A percentile compares a stretch with the other conserved stretches of the same genome.
phyloP scores from a whole-genome alignment of 2,888 invertebrate species.

The Volucella inflata region DNA sequence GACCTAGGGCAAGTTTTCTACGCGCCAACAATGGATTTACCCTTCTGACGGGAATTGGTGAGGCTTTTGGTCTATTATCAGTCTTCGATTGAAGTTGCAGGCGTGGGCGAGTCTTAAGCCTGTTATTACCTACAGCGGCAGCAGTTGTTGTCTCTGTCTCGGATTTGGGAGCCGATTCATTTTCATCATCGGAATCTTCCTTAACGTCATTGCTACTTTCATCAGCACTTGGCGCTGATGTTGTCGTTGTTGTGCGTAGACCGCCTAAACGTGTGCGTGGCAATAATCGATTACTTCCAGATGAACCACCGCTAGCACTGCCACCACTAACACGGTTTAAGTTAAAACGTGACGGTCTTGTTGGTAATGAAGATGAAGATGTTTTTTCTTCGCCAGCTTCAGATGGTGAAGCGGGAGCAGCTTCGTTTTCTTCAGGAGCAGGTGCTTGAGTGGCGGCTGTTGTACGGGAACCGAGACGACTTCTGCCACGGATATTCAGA shows the following conservation, averaged over 20 bases:
- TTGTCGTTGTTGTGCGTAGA: slow-evolving; percentile 77
- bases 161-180: slow-evolving; percentile 55
- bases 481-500: slow-evolving; percentile 81
- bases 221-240: slow-evolving; percentile 78
- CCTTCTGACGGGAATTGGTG: slow-evolving; percentile 79
- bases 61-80: slow-evolving; percentile 80
- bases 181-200: slow-evolving; percentile 76
- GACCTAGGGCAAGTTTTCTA: slow-evolving; percentile 81
- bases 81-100: slow-evolving; percentile 82
- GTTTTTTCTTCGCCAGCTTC: slow-evolving; percentile 78
- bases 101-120: slow-evolving; percentile 83
- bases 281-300: slow-evolving; percentile 79
- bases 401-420: slow-evolving; percentile 70
- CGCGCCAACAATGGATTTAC: slow-evolving; percentile 83
- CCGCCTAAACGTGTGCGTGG: slow-evolving; percentile 80
- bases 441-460: slow-evolving; percentile 80
- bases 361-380: slow-evolving; percentile 74
- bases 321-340: slow-evolving; percentile 80
- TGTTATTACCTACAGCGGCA: slow-evolving; percentile 79
- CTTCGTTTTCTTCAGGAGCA: slow-evolving; percentile 61
- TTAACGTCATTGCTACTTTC: slow-evolving; percentile 81
- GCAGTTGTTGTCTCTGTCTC: slow-evolving; percentile 77
- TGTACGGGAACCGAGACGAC: slow-evolving; percentile 78
- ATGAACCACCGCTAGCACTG: slow-evolving; percentile 20
- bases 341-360: slow-evolving; percentile 82